Base-by-base conservation (phyloP, 2,797 vertebrate species). In the Chloroceryle inda region DNA sequence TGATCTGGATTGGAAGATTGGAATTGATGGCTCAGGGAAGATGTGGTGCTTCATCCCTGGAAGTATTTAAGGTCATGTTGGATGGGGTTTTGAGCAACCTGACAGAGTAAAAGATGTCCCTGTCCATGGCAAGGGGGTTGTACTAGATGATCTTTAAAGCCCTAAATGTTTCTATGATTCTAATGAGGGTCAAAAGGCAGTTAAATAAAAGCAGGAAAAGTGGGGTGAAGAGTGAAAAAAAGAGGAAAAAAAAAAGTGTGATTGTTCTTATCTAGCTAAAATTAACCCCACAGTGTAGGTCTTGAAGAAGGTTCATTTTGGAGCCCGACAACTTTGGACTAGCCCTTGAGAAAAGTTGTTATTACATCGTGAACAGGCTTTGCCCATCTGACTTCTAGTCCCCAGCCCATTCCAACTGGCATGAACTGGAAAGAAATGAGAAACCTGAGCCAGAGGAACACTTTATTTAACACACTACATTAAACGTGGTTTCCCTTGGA, bases 381-480 rank as follows among this genome's bases (percentile, higher is more conserved):
- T 92, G 73, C 56, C 55, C 56, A 56, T 62, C 82, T 69, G 68
- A 63, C n/a, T 89, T 52, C 73, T 82, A 82, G 68, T 63, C 63
- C 45, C 83, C 64, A 69, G 35, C 5, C 13, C 55, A 78, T 72
- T 88, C 89, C 83, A 92, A 75, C 31, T 92, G 92, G 75, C 86
- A 59, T 49, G 50, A 50, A 61, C 44, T 79, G 92, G 76, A 76
- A 79, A 82, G 83, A 76, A 78, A 73, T 27, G 55, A 88, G 75
- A 89, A 95, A 72, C 45, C 38, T 33, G 83, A 95, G 89, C 84
- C 76, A 82, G 72, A 88, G 86, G 53, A 94, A 83, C 67, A 78
- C 89, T 94, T 86, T 93, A 69, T 88, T 93, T 89, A 90, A 90
- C 89, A 94, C 79, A 94, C 53, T 82, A 88, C 68, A 72, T 92